Evolutionary conservation across 2,888 invertebrate species (phyloP), one percentile per base, ranked within the genome.

Genomic region (Agrochola litura): DNA sequence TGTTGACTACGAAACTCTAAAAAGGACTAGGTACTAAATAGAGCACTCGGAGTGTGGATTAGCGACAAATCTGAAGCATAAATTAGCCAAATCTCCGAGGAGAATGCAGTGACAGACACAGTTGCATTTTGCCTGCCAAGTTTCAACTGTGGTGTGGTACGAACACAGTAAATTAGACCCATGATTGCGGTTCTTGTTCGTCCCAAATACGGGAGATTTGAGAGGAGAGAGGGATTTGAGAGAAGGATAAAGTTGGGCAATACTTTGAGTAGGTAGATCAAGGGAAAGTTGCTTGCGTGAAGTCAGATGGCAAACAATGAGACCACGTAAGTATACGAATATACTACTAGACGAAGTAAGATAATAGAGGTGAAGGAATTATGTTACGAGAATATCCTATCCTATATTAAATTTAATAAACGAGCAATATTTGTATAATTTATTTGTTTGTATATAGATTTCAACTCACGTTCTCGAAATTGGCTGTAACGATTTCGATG

Each of bases 21-120:
- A 30, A 52, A 49, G 61, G 30, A 49, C 56, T 54, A 37, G 30
- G 58, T 43, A 41, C 61, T n/a, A 77, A 77, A 66, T 76, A 79
- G 67, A 67, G 66, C 66, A 69, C 73, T 74, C 58, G 16, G 73
- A 66, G 77, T 69, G 41, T 66, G 86, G 89, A 90, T 92, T 91
- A 91, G 71, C 84, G 79, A 79, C 77, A 90, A 90, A 91, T 90
- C 89, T 74, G 30, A 43, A 73, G 82, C 82, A 92, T 93, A 93
- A 92, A 92, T 93, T 93, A 91, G 74, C 82, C 63, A 79, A 88
- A 90, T 91, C 92, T 88, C 82, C 49, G 67, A 65, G 81, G 86
- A 81, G 73, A 79, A 86, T 83, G 76, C 81, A 68, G 75, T 84
- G 86, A 88, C 87, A 84, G 81, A 84, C 86, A 87, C 88, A 80